Percentiles rank a stretch among this genome's conserved stretches.
phyloP scores from a whole-genome alignment of 2,888 invertebrate genomes.

The Chloroclysta siterata region DNA sequence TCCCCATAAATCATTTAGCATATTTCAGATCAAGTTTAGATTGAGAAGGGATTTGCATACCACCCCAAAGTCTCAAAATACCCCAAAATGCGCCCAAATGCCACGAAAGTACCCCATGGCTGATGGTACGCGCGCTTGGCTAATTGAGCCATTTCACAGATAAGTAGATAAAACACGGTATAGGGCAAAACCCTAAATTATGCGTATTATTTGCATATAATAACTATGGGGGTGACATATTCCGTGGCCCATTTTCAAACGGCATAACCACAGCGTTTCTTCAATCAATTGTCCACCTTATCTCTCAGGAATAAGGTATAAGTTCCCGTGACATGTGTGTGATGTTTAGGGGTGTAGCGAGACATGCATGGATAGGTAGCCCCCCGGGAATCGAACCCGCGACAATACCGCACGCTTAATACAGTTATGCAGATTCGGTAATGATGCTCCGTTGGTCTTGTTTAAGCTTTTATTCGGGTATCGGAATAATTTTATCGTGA shows the following conservation, averaged over 20 bases:
- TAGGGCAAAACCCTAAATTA: slow-evolving; percentile 75
- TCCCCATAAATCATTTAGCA: slow-evolving; percentile 77
- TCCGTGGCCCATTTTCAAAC: slow-evolving; percentile 7
- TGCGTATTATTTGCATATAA: slow-evolving; percentile 83
- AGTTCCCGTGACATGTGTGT: slow-evolving; percentile 13
- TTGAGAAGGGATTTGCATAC: slow-evolving; percentile 61
- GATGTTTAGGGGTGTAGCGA: slow-evolving; percentile 33
- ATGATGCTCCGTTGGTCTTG: slow-evolving; percentile 65
- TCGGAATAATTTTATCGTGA: slow-evolving; percentile 38
- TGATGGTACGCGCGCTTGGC: slow-evolving; percentile 63
- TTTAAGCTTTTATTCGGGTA: slow-evolving; percentile 25
- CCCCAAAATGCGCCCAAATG: slow-evolving; percentile 38
- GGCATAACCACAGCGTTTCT: not conserved
- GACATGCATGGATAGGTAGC: slow-evolving; percentile 32
- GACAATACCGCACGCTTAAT: slow-evolving; percentile 68
- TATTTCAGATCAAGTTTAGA: slow-evolving; percentile 69
- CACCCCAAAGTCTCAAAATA: slow-evolving; percentile 23
- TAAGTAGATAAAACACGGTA: slow-evolving; percentile 84
- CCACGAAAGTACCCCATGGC: slow-evolving; percentile 3
- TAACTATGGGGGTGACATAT: slow-evolving; percentile 77
- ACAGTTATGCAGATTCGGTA: slow-evolving; percentile 78
- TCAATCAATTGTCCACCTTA: slow-evolving; percentile 37
- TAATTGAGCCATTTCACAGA: slow-evolving; percentile 84
- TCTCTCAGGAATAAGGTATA: not conserved
- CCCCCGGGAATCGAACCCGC: slow-evolving; percentile 65